phyloP scores from a whole-genome alignment of 2,888 invertebrate genomes.

The Omphaloscelis lunosa region DNA sequence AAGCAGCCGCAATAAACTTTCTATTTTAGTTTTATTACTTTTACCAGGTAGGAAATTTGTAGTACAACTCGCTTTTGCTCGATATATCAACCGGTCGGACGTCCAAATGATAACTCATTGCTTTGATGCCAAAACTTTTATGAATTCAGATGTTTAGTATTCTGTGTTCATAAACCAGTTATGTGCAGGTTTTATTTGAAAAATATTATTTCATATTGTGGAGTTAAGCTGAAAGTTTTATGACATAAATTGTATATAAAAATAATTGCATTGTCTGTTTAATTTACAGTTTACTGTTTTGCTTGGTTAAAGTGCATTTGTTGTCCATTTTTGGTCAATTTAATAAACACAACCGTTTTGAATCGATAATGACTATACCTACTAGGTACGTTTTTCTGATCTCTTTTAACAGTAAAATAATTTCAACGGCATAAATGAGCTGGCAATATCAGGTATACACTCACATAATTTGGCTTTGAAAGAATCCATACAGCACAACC shows the following conservation, averaged over 20 bases:
- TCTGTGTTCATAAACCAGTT: slow-evolving; percentile 40
- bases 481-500: neutral
- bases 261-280: too few species aligned
- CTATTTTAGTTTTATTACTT: slow-evolving; percentile 78
- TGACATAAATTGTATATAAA: neutral
- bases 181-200: slow-evolving; percentile 15
- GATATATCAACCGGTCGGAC: slow-evolving; percentile 60
- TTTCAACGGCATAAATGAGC: neutral
- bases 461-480: neutral
- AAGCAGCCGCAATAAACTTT: slow-evolving; percentile 76
- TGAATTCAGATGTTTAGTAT: slow-evolving; percentile 53
- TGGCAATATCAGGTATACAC: neutral
- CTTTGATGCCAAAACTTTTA: slow-evolving; percentile 49
- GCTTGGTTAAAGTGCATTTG: neutral
- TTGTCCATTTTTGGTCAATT: neutral
- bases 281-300: neutral
- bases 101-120: slow-evolving; percentile 56
- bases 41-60: slow-evolving; percentile 69
- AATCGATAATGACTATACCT: too few species aligned
- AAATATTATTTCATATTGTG: slow-evolving; percentile 18
- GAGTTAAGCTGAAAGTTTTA: neutral
- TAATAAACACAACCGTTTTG: neutral
- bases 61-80: slow-evolving; percentile 65
- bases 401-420: neutral
- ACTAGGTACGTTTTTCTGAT: neutral